Conservation (phyloP, 2,797 vertebrate species). For the Diceros bicornis region DNA sequence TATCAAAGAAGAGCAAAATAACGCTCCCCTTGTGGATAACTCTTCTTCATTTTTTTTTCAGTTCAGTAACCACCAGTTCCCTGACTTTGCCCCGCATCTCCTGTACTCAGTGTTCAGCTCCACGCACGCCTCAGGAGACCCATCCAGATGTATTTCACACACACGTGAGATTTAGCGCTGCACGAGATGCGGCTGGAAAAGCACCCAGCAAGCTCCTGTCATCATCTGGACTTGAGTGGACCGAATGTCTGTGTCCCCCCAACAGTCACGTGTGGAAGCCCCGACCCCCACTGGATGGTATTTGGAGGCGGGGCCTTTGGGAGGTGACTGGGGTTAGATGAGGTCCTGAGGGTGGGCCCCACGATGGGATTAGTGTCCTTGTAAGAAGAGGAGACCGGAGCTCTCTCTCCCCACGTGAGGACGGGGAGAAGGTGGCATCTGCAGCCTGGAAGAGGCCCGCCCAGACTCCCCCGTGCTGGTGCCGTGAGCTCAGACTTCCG, state of each 20-base stretch:
- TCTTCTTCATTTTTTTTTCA: neutral
- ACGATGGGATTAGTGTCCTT: neutral
- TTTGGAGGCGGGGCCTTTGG: neutral
- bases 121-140: neutral
- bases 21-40: neutral
- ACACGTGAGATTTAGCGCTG: neutral
- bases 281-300: neutral
- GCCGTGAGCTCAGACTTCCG: neutral
- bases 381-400: neutral
- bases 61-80: neutral
- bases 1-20: neutral
- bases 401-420: neutral
- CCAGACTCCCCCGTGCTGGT: no score
- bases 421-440: neutral
- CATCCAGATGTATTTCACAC: neutral
- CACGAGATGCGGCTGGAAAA: neutral
- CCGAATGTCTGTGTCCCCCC: neutral
- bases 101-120: neutral
- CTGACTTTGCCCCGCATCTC: neutral
- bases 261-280: no score
- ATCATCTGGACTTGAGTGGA: neutral
- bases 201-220: neutral
- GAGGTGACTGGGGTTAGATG: neutral
- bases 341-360: neutral
- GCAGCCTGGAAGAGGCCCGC: neutral